A percentile compares a stretch with the other conserved stretches of the same genome.
Conservation (phyloP, 2,797 vertebrate species). For the Hemibagrus guttatus region DNA sequence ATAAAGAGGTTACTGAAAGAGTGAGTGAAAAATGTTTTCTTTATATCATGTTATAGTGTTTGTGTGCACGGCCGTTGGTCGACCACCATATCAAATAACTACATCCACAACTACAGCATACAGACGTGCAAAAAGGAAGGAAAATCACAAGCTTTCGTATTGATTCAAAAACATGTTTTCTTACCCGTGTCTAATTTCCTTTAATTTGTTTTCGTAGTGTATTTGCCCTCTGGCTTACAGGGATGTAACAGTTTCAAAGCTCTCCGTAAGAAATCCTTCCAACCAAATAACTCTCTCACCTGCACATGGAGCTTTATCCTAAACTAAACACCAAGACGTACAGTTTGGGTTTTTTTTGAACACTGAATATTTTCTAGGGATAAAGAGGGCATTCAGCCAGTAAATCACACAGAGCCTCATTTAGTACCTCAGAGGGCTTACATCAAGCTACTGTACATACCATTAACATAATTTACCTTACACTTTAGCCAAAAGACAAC, state of each 20-base stretch:
- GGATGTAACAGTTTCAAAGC: constrained; percentile 33
- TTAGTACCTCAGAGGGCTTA: not conserved
- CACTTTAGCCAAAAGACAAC: not conserved
- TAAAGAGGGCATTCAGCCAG: constrained; percentile 15
- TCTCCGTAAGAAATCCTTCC: constrained; percentile 20
- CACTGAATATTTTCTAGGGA: constrained; percentile 29
- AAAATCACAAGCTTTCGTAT: constrained; percentile 36
- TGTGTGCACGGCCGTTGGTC: not conserved
- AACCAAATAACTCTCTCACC: constrained; percentile 28
- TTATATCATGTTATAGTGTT: constrained; percentile 18
- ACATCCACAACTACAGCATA: not conserved
- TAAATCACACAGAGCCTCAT: constrained; percentile 23
- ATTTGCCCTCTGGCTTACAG: constrained; percentile 44
- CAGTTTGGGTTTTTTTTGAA: not conserved
- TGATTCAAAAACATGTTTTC: constrained; percentile 45
- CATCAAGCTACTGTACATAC: not conserved
- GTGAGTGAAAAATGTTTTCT: not conserved
- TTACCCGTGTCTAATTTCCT: constrained; percentile 47
- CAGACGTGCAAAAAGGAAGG: not conserved
- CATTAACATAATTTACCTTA: not conserved
- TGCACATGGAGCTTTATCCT: constrained; percentile 22
- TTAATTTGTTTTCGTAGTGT: constrained; percentile 47
- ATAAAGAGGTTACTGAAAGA: not conserved
- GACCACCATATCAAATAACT: constrained; percentile 21
- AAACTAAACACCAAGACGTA: constrained; percentile 8